Evolutionary conservation across 2,113 vertebrate species (phyloP).

Genomic region (Bolborhynchus lineola): DNA sequence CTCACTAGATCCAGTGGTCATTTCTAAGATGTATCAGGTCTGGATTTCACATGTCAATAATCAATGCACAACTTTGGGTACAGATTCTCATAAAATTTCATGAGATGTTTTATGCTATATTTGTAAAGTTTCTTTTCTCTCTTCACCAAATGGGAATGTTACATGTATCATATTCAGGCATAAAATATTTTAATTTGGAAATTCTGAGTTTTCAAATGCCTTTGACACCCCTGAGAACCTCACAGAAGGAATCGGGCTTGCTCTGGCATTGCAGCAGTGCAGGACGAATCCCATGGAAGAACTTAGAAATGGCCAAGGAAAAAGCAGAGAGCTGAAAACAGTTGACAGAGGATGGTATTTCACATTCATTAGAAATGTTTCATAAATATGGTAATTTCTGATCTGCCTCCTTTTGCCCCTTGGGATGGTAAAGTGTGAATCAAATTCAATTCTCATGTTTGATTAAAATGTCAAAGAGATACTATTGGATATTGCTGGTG

Average conservation of each 20-base stretch:
- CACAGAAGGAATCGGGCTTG: background rate
- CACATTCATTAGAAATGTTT: background rate
- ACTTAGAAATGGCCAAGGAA: background rate
- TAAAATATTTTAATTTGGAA: background rate
- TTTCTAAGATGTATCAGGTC: background rate
- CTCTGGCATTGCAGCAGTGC: fast-evolving
- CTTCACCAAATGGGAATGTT: background rate
- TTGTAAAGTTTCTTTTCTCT: background rate
- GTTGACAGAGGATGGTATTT: background rate
- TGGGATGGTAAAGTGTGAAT: background rate
- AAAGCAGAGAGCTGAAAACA: background rate
- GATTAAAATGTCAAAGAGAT: background rate
- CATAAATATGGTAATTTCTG: constrained; percentile 36
- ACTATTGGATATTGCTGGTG: background rate
- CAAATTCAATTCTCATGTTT: background rate
- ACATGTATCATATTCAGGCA: background rate
- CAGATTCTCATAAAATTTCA: background rate
- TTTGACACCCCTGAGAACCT: background rate
- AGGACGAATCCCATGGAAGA: background rate
- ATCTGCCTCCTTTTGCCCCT: background rate
- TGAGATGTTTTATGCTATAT: background rate
- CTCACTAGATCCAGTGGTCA: background rate
- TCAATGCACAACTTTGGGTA: background rate
- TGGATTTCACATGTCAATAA: background rate
- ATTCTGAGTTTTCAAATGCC: background rate